Base-by-base conservation (phyloP, 2,113 vertebrate genomes). In the Galeopterus variegatus region DNA sequence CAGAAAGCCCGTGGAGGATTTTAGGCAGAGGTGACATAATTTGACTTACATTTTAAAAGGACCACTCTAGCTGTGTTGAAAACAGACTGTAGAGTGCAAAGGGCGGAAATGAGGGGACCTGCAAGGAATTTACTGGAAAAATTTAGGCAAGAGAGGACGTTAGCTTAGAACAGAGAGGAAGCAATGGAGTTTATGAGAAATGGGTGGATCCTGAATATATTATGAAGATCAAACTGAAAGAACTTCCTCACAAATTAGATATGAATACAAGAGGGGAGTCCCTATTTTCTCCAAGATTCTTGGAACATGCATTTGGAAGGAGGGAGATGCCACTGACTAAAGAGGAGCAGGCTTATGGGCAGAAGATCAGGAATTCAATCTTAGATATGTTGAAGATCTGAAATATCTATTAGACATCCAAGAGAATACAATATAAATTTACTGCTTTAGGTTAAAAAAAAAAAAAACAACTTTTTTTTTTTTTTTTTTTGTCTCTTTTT, bases 41-140 rank as follows among this genome's bases (percentile, higher is more conserved):
- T 19, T 94, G 84, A 77, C 33, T 85, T 45, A 28, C 10, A 95
- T 80, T 91, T 88, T 72, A 95, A 96, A 96, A 96, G n/a, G 60
- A 81, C 31, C 54, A 89, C 2, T 62, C 64, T 80, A 95, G 31
- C 52, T 89, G 12, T 88, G 31, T 21, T 92, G 83, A 97, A 80
- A 82, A 76, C 18, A 64, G 50, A 83, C 31, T 91, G 23, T 15
- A 41, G 36, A 72, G 6, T 52, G 15, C 28, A 90, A 96, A 64
- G 52, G 31, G 56, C 33, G 92, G 56, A 93, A 95, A 93, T 28
- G 50, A 89, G 54, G 82, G 15, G 12, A 70, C 9, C 17, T 72
- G 6, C 77, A 72, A 84, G 26, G n/a, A 86, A 60, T 90, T 94
- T 80, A 88, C 24, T 83, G 50, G 11, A 93, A 94, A 76, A 70